Percentiles rank a stretch among this genome's conserved stretches.
Evolutionary conservation across 2,888 invertebrate genomes (phyloP).

Genomic region (Linnaemya tessellans): DNA sequence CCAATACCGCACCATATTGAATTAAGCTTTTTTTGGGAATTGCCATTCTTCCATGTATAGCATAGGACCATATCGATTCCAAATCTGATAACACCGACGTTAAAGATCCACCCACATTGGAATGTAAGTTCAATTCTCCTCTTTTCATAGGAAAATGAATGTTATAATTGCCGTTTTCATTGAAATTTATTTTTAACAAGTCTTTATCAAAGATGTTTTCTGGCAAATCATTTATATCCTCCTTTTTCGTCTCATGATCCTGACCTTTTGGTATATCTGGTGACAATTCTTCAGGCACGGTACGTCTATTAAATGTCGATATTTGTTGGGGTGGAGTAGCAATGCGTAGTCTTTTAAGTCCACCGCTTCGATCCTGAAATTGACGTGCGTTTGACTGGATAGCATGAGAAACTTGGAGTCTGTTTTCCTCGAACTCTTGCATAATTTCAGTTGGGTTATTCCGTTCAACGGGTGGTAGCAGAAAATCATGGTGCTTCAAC

Average conservation of each 20-base stretch:
- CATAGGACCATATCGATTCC: conserved; percentile 94
- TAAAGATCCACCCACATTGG: conserved; percentile 92
- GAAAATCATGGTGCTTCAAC: conserved; percentile 73
- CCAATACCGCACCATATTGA: conserved; percentile 92
- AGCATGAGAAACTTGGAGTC: conserved; percentile 92
- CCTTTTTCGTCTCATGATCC: background rate
- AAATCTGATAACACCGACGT: conserved; percentile 92
- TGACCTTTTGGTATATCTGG: conserved; percentile 60
- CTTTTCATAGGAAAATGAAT: conserved; percentile 95
- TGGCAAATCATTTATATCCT: background rate
- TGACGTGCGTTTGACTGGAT: conserved; percentile 94
- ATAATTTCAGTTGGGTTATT: conserved; percentile 84
- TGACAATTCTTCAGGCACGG: conserved; percentile 87
- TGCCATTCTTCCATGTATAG: conserved; percentile 89
- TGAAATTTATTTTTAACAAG: conserved; percentile 74
- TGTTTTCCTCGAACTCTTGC: conserved; percentile 91
- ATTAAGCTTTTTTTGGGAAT: conserved; percentile 88
- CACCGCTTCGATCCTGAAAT: conserved; percentile 82
- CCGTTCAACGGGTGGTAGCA: conserved; percentile 75
- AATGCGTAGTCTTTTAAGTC: conserved; percentile 88
- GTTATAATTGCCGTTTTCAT: conserved; percentile 89
- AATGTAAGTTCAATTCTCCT: conserved; percentile 94
- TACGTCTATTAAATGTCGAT: conserved; percentile 92
- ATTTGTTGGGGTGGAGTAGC: conserved; percentile 96
- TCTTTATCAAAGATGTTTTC: conserved; percentile 76